phyloP scores from a whole-genome alignment of 2,113 vertebrate genomes.

The Brienomyrus longianalis region DNA sequence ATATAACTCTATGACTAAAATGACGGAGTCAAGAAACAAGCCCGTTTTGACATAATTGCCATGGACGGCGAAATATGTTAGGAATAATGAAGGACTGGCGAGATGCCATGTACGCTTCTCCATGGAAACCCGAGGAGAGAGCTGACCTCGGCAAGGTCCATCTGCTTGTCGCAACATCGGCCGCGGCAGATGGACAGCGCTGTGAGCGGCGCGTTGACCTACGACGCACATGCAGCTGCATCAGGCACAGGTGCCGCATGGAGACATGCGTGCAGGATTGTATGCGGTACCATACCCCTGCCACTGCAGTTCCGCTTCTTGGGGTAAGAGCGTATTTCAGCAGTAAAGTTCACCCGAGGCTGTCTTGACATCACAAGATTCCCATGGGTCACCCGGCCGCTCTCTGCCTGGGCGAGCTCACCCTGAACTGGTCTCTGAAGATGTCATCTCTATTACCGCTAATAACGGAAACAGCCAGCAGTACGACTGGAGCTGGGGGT shows the following conservation, averaged over 20 bases:
- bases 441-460: not conserved
- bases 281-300: not conserved
- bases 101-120: not conserved
- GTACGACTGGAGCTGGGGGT: not conserved
- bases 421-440: not conserved
- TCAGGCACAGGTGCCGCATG: not conserved
- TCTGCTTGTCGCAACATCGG: constrained; percentile 11
- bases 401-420: not conserved
- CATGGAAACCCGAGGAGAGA: constrained; percentile 22
- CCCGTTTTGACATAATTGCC: not conserved
- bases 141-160: constrained; percentile 15
- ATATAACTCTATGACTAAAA: not conserved
- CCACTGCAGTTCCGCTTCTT: not conserved
- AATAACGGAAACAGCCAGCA: not conserved
- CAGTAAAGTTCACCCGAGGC: not conserved
- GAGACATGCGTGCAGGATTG: not conserved
- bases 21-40: not conserved
- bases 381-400: not conserved
- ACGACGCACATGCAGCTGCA: not conserved
- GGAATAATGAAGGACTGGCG: not conserved
- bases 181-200: constrained; percentile 15
- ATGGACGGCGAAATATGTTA: not conserved
- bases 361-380: not conserved
- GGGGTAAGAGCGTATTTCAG: not conserved
- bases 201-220: not conserved